These are phyloP conservation scores for Recurvirostra avosetta DNA, from an alignment of 2,113 vertebrate genomes.

Conservation along the genomic window DNA sequence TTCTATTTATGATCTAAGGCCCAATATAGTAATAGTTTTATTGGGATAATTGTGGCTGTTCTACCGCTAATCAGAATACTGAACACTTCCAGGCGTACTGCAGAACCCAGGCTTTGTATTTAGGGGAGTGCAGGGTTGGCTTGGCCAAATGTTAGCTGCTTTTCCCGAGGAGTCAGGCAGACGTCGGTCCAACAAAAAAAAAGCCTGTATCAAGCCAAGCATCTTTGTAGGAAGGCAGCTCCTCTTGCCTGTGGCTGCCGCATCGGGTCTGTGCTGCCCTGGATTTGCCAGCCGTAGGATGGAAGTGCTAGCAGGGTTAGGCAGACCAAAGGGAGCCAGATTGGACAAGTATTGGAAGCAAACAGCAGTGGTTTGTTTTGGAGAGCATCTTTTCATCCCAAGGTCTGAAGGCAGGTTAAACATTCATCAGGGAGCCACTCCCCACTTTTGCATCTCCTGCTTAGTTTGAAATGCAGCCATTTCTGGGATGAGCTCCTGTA, in stretches of 20 bases:
- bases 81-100: background rate
- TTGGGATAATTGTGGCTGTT: constrained; percentile 49
- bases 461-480: constrained; percentile 44
- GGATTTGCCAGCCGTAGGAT: background rate
- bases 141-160: background rate
- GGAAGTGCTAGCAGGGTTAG: background rate
- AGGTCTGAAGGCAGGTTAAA: background rate
- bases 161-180: background rate
- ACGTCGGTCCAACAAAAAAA: background rate
- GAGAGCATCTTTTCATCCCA: background rate
- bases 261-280: accelerated
- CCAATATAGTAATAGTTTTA: constrained; percentile 57
- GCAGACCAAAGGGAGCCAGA: background rate
- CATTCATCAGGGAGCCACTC: background rate
- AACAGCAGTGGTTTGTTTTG: background rate
- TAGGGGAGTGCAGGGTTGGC: background rate
- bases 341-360: background rate
- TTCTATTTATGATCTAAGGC: constrained; percentile 47
- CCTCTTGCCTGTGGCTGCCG: background rate
- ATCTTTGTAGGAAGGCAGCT: background rate
- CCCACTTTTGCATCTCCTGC: background rate
- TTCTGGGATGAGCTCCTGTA: constrained; percentile 30
- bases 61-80: background rate
- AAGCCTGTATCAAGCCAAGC: background rate
- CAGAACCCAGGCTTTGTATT: background rate